Percentiles rank a stretch among this genome's conserved stretches.
Conservation (phyloP, 2,113 vertebrate genomes). For the Chionomys nivalis region DNA sequence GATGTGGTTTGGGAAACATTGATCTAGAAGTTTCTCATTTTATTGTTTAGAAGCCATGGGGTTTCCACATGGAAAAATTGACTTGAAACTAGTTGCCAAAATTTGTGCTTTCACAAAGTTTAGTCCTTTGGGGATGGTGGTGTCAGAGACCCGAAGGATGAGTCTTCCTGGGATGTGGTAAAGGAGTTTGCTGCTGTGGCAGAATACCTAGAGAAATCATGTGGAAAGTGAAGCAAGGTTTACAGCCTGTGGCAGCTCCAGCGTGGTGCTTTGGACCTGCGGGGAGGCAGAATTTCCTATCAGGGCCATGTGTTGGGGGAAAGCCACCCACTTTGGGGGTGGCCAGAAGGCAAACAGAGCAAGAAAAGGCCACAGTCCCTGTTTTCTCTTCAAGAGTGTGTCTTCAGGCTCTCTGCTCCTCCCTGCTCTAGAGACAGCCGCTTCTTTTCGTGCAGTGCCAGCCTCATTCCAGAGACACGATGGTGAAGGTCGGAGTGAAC, state of each 20-base stretch:
- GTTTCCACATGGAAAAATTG: background rate
- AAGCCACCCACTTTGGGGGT: background rate
- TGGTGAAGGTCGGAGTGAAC: too few species aligned
- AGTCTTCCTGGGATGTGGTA: background rate
- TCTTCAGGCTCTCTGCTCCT: too few species aligned
- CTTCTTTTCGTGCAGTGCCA: too few species aligned
- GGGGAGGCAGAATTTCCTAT: background rate
- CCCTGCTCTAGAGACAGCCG: too few species aligned
- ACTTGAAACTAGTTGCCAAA: background rate
- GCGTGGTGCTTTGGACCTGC: background rate
- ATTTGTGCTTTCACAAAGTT: background rate
- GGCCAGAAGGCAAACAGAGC: background rate
- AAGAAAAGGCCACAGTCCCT: background rate
- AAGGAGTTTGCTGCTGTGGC: background rate
- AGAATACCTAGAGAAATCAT: background rate
- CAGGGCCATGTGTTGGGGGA: background rate
- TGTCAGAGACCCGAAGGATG: background rate
- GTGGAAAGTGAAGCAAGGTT: background rate
- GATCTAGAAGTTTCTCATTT: background rate
- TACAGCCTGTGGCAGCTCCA: background rate
- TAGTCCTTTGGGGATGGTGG: background rate
- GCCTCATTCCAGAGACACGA: too few species aligned
- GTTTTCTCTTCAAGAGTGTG: background rate
- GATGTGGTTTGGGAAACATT: background rate
- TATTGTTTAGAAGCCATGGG: background rate